Conservation (phyloP, 2,797 vertebrate species). For the Manis pentadactyla region DNA sequence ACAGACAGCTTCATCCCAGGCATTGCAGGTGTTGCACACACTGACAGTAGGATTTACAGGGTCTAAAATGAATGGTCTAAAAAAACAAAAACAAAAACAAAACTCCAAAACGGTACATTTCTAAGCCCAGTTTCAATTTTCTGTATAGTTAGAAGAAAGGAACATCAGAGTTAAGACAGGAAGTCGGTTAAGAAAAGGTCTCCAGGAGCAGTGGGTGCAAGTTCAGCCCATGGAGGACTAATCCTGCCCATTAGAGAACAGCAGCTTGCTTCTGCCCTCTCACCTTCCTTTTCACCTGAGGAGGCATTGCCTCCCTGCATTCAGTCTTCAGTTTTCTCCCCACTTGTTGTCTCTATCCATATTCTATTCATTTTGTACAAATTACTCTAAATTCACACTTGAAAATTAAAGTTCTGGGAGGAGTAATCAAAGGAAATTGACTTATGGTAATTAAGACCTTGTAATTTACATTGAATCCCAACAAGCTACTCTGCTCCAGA, state of each 20-base stretch:
- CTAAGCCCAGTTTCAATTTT: not conserved
- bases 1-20: conserved; percentile 52
- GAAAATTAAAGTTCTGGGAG: conserved; percentile 62
- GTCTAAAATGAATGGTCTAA: conserved; percentile 72
- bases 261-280: not conserved
- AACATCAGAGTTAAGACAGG: not conserved
- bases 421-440: conserved; percentile 28
- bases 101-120: not conserved
- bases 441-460: conserved; percentile 29
- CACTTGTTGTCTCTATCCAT: not conserved
- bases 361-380: conserved; percentile 38
- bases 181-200: not conserved
- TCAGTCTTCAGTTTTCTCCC: conserved; percentile 16
- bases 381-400: conserved; percentile 53
- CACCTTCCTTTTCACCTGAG: not conserved
- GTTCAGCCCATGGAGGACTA: rapidly evolving
- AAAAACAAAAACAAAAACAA: not conserved
- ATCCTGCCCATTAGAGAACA: not conserved
- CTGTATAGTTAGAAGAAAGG: not conserved
- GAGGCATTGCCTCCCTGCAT: not conserved
- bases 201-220: not conserved
- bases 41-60: conserved; percentile 69
- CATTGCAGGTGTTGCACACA: conserved; percentile 38
- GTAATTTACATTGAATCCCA: conserved; percentile 6
- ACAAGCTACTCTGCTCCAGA: not conserved